Percentiles rank a stretch among this genome's conserved stretches.
Conservation (phyloP, 2,797 vertebrate genomes). For the Mionectes olivaceus region DNA sequence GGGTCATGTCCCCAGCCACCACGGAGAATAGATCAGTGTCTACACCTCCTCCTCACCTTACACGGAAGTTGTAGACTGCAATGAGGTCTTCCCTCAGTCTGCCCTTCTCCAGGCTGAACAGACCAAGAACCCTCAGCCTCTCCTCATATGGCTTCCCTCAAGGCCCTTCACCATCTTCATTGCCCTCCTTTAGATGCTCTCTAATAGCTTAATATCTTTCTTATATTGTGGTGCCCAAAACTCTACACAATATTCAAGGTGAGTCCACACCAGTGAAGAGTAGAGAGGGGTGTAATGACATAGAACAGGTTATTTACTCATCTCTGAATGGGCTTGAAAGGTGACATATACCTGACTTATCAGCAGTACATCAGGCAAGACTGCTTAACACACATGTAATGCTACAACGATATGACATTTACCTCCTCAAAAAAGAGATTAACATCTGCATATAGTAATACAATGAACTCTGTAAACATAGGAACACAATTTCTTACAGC, state of each 20-base stretch:
- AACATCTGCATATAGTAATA: not conserved
- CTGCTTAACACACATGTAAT: not conserved
- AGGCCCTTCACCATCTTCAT: not conserved
- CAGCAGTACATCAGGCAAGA: not conserved
- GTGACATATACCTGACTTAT: accelerated
- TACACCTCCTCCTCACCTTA: not conserved
- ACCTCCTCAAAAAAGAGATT: not conserved
- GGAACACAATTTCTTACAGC: not conserved
- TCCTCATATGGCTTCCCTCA: not conserved
- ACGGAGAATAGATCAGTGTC: not conserved
- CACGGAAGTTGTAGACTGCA: not conserved
- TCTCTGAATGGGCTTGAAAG: not conserved
- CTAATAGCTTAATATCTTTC: not conserved
- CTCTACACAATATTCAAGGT: not conserved
- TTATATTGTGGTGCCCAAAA: not conserved
- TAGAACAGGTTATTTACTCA: not conserved
- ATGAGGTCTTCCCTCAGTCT: not conserved
- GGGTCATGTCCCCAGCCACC: not conserved
- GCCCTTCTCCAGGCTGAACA: not conserved
- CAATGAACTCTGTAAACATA: not conserved
- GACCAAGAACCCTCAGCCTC: not conserved
- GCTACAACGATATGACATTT: not conserved
- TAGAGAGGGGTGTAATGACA: not conserved
- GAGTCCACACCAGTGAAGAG: not conserved
- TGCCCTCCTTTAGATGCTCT: not conserved